Percentiles rank a stretch among this genome's conserved stretches.
These are phyloP conservation scores for Palythoa grandis DNA, from an alignment of 92 coral and sea anemone genomes.

Conservation along the genomic window DNA sequence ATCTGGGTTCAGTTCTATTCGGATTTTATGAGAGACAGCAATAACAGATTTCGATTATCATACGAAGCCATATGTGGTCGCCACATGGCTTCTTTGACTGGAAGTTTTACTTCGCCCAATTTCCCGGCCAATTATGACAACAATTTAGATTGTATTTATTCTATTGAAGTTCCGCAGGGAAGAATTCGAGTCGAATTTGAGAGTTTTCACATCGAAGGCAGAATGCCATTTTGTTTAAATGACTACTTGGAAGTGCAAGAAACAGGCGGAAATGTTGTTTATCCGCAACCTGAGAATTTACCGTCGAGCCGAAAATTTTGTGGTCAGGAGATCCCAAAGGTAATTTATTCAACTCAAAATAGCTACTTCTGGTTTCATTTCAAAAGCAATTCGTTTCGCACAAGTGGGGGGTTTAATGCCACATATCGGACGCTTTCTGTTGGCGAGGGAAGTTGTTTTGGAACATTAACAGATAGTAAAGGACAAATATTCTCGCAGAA, in stretches of 20 bases:
- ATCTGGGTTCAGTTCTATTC: slow-evolving; percentile 81
- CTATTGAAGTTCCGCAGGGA: slow-evolving; percentile 87
- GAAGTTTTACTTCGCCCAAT: slow-evolving; percentile 72
- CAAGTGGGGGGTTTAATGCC: slow-evolving; percentile 68
- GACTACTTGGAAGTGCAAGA: slow-evolving; percentile 86
- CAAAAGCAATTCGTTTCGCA: slow-evolving; percentile 63
- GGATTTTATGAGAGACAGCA: slow-evolving; percentile 68
- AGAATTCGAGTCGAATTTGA: slow-evolving; percentile 81
- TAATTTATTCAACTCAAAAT: slow-evolving; percentile 79
- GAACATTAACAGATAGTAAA: slow-evolving; percentile 43
- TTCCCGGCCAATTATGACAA: slow-evolving; percentile 71
- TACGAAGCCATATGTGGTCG: slow-evolving; percentile 86
- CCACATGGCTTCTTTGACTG: slow-evolving; percentile 64
- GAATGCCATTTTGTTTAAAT: slow-evolving; percentile 72
- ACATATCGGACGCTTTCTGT: slow-evolving; percentile 73
- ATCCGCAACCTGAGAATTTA: slow-evolving; percentile 48
- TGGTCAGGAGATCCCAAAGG: slow-evolving; percentile 77
- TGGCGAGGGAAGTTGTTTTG: slow-evolving; percentile 83
- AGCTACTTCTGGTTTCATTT: slow-evolving; percentile 79
- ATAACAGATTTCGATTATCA: slow-evolving; percentile 76
- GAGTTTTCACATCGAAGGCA: slow-evolving; percentile 73
- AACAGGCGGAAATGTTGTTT: slow-evolving; percentile 67
- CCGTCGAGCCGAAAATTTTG: slow-evolving; percentile 67
- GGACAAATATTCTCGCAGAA: slow-evolving; percentile 85
- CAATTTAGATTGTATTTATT: slow-evolving; percentile 75